Conservation (phyloP, 2,113 vertebrate species). For the Oenanthe oenanthe region DNA sequence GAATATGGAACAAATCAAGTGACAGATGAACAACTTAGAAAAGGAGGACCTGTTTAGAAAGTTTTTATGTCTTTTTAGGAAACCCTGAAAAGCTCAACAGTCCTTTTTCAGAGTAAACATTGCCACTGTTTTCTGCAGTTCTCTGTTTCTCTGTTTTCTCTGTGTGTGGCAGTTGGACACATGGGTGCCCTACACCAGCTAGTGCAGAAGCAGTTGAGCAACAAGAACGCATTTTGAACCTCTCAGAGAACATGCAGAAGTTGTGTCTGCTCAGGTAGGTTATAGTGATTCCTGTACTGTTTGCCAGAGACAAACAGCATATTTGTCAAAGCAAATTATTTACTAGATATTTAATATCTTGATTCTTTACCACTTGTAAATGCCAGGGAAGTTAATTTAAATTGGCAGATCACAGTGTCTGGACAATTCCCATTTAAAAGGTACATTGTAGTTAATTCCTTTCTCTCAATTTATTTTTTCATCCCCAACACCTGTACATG, state of each 20-base stretch:
- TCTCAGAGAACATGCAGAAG: rapidly evolving
- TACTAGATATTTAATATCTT: neutral
- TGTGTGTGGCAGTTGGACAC: neutral
- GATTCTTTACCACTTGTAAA: neutral
- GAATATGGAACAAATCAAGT: neutral
- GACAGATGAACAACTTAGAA: neutral
- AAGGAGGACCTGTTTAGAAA: neutral
- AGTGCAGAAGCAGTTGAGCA: neutral
- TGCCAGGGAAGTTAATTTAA: neutral
- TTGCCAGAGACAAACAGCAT: neutral
- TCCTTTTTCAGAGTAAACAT: neutral
- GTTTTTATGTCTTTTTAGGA: neutral
- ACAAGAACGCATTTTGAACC: neutral
- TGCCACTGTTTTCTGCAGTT: rapidly evolving
- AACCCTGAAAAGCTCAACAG: neutral
- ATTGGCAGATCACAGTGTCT: neutral
- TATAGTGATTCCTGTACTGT: neutral
- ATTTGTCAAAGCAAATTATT: neutral
- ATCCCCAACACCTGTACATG: rapidly evolving
- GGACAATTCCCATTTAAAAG: neutral
- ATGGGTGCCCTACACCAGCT: rapidly evolving
- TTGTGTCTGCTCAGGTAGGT: neutral
- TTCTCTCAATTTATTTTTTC: neutral
- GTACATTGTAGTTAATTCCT: neutral
- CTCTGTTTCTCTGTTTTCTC: neutral